A percentile compares a stretch with the other conserved stretches of the same genome.
phyloP scores from a whole-genome alignment of 2,888 invertebrate species.

The Andrena hattorfiana region DNA sequence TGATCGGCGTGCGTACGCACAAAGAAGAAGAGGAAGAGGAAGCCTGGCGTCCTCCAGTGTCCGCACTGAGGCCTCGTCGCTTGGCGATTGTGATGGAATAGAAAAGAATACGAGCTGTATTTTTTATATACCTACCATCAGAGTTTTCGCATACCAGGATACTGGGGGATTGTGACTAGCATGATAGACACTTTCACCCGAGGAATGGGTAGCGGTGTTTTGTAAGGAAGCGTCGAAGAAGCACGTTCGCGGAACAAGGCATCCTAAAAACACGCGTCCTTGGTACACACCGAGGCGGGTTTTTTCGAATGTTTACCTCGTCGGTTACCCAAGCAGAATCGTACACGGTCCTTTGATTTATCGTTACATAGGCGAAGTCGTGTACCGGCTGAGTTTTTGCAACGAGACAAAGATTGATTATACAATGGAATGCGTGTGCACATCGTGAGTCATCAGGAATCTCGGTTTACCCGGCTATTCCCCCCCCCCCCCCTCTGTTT shows the following conservation, averaged over 20 bases:
- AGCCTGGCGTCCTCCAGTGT: not conserved
- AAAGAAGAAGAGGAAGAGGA: constrained; percentile 25
- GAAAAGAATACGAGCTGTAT: constrained; percentile 13
- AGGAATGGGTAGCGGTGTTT: no score
- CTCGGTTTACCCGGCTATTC: constrained; percentile 32
- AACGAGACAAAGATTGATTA: constrained; percentile 51
- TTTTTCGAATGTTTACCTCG: not conserved
- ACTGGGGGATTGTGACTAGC: not conserved
- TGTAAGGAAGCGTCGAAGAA: no score
- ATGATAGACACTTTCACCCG: constrained; percentile 26
- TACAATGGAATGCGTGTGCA: constrained; percentile 45
- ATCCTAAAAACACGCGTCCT: not conserved
- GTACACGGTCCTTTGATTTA: constrained; percentile 10
- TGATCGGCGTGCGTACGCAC: constrained; percentile 43
- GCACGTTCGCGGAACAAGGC: not conserved
- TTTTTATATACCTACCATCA: constrained; percentile 4
- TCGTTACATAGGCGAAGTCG: constrained; percentile 28
- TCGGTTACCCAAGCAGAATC: not conserved
- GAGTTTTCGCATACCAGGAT: constrained; percentile 28
- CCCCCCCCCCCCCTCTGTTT: constrained; percentile 12
- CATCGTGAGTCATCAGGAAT: constrained; percentile 51
- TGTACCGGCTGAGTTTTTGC: constrained; percentile 16
- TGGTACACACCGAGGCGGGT: not conserved
- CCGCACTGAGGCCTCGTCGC: no score
- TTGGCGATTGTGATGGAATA: not conserved